phyloP scores from a whole-genome alignment of 2,888 invertebrate species.

The Pheosia gnoma region DNA sequence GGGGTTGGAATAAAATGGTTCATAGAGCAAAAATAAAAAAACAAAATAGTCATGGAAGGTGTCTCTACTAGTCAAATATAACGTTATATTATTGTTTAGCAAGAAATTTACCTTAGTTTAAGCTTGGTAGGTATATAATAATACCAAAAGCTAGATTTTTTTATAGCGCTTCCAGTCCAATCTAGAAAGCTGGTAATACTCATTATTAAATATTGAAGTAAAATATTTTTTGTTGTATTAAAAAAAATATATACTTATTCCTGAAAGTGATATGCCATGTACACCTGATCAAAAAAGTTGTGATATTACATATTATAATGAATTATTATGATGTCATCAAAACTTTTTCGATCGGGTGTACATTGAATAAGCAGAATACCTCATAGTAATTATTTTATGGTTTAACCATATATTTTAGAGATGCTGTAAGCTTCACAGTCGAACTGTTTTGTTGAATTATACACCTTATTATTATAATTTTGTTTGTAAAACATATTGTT shows the following conservation, averaged over 20 bases:
- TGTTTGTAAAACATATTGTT: neutral
- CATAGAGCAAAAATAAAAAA: too few species aligned
- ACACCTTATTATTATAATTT: neutral
- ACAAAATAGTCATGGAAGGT: too few species aligned
- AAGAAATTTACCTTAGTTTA: neutral
- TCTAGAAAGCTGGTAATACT: neutral
- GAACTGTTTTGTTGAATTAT: conserved; percentile 7
- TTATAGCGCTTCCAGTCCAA: neutral
- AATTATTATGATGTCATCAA: too few species aligned
- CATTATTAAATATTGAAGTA: neutral
- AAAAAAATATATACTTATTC: too few species aligned
- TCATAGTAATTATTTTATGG: conserved; percentile 8
- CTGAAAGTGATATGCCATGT: too few species aligned
- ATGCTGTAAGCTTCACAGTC: conserved; percentile 10
- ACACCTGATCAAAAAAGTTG: too few species aligned
- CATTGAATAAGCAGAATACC: too few species aligned
- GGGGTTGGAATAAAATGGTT: neutral
- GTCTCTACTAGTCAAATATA: neutral
- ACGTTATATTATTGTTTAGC: neutral
- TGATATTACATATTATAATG: too few species aligned
- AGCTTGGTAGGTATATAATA: neutral
- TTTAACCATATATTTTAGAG: conserved; percentile 10
- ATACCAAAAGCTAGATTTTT: neutral
- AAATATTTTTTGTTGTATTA: neutral
- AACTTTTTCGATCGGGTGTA: too few species aligned